Conservation (phyloP, 2,113 vertebrate species). For the Cricetomys ansorgei region DNA sequence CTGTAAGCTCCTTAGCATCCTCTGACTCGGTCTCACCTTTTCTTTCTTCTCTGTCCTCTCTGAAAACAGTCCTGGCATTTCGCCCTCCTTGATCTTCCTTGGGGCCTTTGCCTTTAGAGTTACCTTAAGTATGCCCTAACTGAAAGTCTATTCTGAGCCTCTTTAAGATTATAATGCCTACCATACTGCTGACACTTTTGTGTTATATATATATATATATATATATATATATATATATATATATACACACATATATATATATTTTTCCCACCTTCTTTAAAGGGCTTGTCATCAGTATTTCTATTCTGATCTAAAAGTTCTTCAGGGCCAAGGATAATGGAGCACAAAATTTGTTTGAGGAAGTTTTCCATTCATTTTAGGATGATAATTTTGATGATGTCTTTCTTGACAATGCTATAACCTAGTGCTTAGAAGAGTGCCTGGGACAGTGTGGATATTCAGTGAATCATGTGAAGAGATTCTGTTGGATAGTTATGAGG, state of each 20-base stretch:
- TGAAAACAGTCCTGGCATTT: no score
- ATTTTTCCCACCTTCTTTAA: background rate
- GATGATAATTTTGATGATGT: background rate
- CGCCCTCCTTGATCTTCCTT: background rate
- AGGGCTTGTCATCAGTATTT: background rate
- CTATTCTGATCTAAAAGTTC: conserved; percentile 10
- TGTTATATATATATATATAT: no score
- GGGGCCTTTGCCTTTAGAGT: background rate
- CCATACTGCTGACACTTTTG: background rate
- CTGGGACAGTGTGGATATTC: background rate
- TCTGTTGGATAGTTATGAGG: background rate
- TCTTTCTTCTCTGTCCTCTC: background rate
- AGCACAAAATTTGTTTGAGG: background rate
- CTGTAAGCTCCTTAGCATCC: background rate
- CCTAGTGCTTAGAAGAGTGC: background rate
- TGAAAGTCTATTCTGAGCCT: background rate
- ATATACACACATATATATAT: no score
- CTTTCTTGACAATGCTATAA: background rate
- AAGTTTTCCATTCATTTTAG: conserved; percentile 30
- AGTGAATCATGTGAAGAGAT: background rate
- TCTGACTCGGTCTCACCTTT: background rate
- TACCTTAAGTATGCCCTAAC: background rate
- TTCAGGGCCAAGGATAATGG: background rate
- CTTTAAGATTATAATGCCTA: background rate
- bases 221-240: no score